Conservation (phyloP, 23 tunicate genomes). For the Styela clava region DNA sequence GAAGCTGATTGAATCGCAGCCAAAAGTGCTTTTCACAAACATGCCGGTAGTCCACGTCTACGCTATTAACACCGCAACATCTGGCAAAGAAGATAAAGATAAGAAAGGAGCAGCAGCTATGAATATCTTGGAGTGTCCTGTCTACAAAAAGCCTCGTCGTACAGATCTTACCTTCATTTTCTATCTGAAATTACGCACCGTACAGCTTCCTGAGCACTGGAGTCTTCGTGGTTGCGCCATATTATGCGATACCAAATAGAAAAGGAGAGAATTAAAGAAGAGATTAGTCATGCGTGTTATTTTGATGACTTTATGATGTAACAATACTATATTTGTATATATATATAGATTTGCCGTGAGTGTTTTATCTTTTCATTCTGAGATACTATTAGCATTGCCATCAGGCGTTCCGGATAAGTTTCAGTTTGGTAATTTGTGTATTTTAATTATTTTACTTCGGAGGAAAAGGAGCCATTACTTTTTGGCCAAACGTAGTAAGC, state of each 20-base stretch:
- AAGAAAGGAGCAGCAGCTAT: constrained; percentile 48
- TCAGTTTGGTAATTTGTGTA: no score
- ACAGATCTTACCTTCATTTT: constrained; percentile 97
- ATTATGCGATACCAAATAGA: constrained; percentile 97
- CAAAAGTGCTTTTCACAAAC: constrained; percentile 89
- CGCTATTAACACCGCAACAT: constrained; percentile 79
- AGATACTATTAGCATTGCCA: no score
- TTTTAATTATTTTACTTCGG: no score
- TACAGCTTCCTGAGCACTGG: constrained; percentile 93
- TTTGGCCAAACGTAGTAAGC: no score
- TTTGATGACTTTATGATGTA: no score
- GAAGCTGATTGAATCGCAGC: constrained; percentile 80
- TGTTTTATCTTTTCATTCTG: no score
- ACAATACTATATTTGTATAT: no score
- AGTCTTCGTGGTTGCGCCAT: constrained; percentile 96
- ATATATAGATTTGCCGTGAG: no score
- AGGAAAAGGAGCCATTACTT: no score
- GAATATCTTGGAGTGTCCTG: constrained; percentile 87
- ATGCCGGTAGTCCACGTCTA: constrained; percentile 99
- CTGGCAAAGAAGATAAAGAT: constrained; percentile 46
- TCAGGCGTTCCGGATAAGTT: no score
- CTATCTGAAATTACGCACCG: constrained; percentile 71
- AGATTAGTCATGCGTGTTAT: not conserved
- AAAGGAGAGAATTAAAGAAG: not conserved
- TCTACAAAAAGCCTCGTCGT: constrained; percentile 97